Evolutionary conservation across 2,113 vertebrate species (phyloP).

Genomic region (Camelus bactrianus): DNA sequence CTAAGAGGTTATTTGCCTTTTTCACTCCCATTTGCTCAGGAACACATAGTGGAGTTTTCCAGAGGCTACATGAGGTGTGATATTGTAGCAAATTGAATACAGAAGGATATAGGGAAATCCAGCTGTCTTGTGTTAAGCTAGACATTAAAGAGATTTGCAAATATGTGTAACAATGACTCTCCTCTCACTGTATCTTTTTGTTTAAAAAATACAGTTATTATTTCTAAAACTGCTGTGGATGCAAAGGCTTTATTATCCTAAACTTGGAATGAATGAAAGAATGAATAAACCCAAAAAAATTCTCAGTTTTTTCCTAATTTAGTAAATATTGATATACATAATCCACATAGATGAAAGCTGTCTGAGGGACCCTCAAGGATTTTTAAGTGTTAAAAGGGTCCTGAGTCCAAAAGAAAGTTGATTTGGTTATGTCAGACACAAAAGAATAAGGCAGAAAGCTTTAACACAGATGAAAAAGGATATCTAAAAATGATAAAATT

Average conservation of each 20-base stretch:
- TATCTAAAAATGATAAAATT: background rate
- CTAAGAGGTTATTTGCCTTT: slow-evolving; percentile 20
- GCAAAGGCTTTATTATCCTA: background rate
- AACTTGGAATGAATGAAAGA: background rate
- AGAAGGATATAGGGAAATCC: background rate
- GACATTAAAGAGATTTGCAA: slow-evolving; percentile 40
- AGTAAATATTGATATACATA: background rate
- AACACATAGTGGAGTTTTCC: background rate
- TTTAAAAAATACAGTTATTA: background rate
- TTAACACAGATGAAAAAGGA: background rate
- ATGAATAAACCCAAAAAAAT: background rate
- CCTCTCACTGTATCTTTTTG: background rate
- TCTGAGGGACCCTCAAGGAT: background rate
- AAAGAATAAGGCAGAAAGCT: background rate
- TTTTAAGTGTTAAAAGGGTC: background rate
- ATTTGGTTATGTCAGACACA: background rate
- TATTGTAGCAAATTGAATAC: slow-evolving; percentile 41
- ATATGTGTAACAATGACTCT: background rate
- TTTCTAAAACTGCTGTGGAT: background rate
- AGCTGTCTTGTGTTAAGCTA: slow-evolving; percentile 37
- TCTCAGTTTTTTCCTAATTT: background rate
- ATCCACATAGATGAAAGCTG: background rate
- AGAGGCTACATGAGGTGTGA: slow-evolving; percentile 9
- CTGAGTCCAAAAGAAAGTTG: background rate
- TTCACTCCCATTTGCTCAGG: background rate